Evolutionary conservation across 2,888 invertebrate genomes (phyloP), one percentile per base, ranked within the genome.

Genomic region (Lacanobia wlatinum): DNA sequence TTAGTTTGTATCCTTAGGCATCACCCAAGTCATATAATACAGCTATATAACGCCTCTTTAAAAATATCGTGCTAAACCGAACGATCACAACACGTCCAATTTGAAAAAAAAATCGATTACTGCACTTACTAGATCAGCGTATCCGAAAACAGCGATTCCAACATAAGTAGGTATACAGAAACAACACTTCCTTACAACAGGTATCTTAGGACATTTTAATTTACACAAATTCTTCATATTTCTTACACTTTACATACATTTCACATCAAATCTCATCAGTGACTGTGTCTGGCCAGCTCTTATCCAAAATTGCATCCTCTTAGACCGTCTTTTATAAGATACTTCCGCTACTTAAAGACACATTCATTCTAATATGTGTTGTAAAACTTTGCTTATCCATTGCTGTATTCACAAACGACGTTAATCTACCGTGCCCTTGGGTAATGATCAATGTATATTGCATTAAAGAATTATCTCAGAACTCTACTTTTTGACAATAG

Each of bases 61-160:
- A 9, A 70, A 71, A 14, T 38, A 56, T 21, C 8, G 4, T 16
- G 16, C 12, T 3, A 38, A 16, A 16, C 38, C 9, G 14, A 68
- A 9, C 10, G 10, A 10, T 10, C 1, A 23, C 6, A 2, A 28
- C 10, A 18, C 1, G 1, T 21, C 18, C 18, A 18, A 14, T 2
- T 14, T 0, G 1, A 12, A 40, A 40, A 16, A 12, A 52, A 12
- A 34, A 55, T 21, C 14, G 50, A 55, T 34, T 3, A 50, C 34
- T 46, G 6, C 16, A 91, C 94, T 91, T 80, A 94, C 94, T 87
- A 94, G 89, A 87, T 93, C 93, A 70, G 92, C 88, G 82, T 94
- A 94, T 84, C 92, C 94, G 77, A 93, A 93, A 66, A 94, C 91
- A 59, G 90, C 90, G 10, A 94, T 90, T 18, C 94, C 94, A 79